Percentiles rank a stretch among this genome's conserved stretches.
Conservation (phyloP, 2,797 vertebrate genomes). For the Megaceryle alcyon region DNA sequence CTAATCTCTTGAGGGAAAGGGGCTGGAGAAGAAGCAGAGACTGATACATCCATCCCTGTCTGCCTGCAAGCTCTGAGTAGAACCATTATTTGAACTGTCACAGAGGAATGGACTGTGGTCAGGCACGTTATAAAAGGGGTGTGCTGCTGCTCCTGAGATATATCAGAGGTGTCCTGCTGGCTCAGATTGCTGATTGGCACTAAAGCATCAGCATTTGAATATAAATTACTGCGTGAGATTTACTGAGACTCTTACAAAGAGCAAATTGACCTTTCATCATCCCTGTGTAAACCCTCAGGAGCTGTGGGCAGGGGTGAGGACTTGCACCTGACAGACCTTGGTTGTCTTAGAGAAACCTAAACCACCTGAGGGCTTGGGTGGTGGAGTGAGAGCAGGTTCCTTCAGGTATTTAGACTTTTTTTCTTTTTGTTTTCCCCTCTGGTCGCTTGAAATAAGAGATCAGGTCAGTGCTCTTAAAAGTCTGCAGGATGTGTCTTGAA, state of each 20-base stretch:
- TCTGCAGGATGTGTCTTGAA: not conserved
- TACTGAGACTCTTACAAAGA: not conserved
- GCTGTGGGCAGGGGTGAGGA: not conserved
- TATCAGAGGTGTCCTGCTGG: not conserved
- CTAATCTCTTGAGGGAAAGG: not conserved
- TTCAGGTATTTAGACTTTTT: not conserved
- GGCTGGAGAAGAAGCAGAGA: not conserved
- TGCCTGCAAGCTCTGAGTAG: not conserved
- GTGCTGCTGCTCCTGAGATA: not conserved
- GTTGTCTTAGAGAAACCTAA: not conserved
- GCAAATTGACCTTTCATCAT: not conserved
- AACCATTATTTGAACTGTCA: not conserved
- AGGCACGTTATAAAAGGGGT: accelerated
- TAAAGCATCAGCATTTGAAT: not conserved
- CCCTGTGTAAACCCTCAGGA: not conserved
- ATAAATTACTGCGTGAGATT: not conserved
- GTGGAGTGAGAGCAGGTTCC: not conserved
- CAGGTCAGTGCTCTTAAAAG: not conserved
- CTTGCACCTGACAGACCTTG: accelerated
- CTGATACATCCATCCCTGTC: accelerated
- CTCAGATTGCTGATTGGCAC: accelerated
- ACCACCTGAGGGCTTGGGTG: not conserved
- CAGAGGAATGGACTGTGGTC: not conserved
- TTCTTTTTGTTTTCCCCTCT: not conserved
- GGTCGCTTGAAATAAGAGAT: not conserved